phyloP scores from a whole-genome alignment of 2,888 invertebrate genomes.

The Melanostoma mellinum region DNA sequence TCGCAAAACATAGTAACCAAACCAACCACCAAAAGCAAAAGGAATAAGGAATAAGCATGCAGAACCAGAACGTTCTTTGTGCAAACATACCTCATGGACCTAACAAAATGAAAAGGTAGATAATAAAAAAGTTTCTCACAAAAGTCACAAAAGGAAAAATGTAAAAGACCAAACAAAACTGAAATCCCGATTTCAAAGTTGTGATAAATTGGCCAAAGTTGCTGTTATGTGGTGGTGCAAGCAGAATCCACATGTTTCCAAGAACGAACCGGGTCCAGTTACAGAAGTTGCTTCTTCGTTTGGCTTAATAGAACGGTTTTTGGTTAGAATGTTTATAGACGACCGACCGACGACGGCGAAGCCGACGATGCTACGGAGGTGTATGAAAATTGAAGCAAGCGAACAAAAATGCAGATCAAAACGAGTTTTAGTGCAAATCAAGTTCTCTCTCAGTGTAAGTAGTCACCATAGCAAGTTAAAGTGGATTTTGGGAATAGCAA shows the following conservation, averaged over 20 bases:
- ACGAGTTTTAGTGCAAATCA: slow-evolving; percentile 67
- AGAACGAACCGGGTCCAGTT: slow-evolving; percentile 47
- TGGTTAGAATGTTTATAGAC: slow-evolving; percentile 44
- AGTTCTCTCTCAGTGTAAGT: slow-evolving; percentile 52
- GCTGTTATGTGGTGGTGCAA: slow-evolving; percentile 44
- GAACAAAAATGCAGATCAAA: slow-evolving; percentile 68
- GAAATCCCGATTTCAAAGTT: slow-evolving; percentile 57
- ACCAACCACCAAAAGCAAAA: slow-evolving; percentile 19
- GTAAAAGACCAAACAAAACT: slow-evolving; percentile 25
- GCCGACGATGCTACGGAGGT: slow-evolving; percentile 8
- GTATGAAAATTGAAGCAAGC: slow-evolving; percentile 58
- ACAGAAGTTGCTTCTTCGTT: slow-evolving; percentile 69
- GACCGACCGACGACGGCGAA: neutral
- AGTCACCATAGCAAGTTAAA: slow-evolving; percentile 46
- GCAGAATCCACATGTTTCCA: slow-evolving; percentile 62
- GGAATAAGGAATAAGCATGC: slow-evolving; percentile 45
- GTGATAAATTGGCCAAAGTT: slow-evolving; percentile 70
- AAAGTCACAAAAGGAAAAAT: slow-evolving; percentile 18
- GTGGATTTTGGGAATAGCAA: slow-evolving; percentile 57
- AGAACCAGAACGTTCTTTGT: slow-evolving; percentile 66
- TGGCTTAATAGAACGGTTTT: slow-evolving; percentile 67
- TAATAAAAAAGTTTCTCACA: slow-evolving; percentile 32
- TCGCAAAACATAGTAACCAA: slow-evolving; percentile 40
- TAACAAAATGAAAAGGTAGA: slow-evolving; percentile 59
- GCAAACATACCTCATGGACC: slow-evolving; percentile 56